Conservation (phyloP, 2,888 invertebrate genomes). For the Cylindroiulus punctatus region DNA sequence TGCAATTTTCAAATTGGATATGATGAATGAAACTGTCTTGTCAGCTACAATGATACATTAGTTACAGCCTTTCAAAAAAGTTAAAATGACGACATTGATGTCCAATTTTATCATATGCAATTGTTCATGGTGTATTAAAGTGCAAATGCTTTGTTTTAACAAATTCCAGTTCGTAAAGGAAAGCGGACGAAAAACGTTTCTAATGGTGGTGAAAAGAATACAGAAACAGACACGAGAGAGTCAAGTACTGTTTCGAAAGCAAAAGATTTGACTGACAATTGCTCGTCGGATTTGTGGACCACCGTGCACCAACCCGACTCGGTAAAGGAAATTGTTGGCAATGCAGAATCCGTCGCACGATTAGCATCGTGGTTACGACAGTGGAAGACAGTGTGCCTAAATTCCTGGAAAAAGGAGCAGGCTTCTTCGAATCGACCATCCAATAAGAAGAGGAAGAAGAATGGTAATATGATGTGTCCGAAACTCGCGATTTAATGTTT, state of each 20-base stretch:
- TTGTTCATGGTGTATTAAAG: too few species aligned
- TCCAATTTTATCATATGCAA: too few species aligned
- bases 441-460: neutral
- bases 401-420: neutral
- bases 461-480: neutral
- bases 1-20: too few species aligned
- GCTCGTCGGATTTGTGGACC: constrained; percentile 43
- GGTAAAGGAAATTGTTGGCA: constrained; percentile 22
- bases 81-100: too few species aligned
- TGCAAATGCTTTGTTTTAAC: neutral
- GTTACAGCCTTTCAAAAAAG: too few species aligned
- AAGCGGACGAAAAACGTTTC: neutral
- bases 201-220: neutral
- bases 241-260: neutral
- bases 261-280: neutral
- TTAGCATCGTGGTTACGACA: neutral
- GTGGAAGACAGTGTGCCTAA: constrained; percentile 27
- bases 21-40: too few species aligned
- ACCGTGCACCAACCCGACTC: constrained; percentile 14
- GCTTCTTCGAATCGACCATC: neutral
- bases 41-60: too few species aligned
- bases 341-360: neutral
- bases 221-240: neutral
- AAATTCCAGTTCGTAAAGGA: neutral
- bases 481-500: too few species aligned